Percentiles rank a stretch among this genome's conserved stretches.
Evolutionary conservation across 2,888 invertebrate species (phyloP).

Genomic region (Coleophora flavipennella): DNA sequence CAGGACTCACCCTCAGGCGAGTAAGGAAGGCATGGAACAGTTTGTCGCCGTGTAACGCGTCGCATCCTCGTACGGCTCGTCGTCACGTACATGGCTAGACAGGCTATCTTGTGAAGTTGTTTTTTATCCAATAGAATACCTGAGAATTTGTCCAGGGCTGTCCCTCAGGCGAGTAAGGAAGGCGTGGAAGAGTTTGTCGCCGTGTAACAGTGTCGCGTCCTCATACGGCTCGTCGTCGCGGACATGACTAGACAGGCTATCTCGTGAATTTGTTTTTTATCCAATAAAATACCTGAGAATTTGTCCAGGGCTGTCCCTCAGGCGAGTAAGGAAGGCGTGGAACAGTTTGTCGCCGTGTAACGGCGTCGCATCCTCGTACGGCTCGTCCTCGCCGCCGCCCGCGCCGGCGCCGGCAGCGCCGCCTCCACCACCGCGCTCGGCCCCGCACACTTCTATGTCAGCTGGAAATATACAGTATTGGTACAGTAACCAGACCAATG

Average conservation of each 20-base stretch:
- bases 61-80: conserved; percentile 85
- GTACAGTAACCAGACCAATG: too few species aligned
- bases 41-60: conserved; percentile 84
- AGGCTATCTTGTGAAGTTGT: not conserved
- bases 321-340: conserved; percentile 81
- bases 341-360: conserved; percentile 88
- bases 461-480: conserved; percentile 8
- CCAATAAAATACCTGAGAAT: conserved; percentile 77
- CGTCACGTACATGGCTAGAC: conserved; percentile 24
- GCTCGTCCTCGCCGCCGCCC: conserved; percentile 68
- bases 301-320: conserved; percentile 85
- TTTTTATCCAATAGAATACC: conserved; percentile 67
- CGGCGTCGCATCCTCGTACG: conserved; percentile 85
- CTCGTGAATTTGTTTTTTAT: not conserved
- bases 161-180: conserved; percentile 80
- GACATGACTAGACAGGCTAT: not conserved
- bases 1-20: conserved; percentile 81
- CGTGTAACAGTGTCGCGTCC: conserved; percentile 82
- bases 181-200: conserved; percentile 86
- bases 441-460: conserved; percentile 39
- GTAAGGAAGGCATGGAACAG: conserved; percentile 86
- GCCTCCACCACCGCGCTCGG: conserved; percentile 21
- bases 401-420: conserved; percentile 30
- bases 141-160: conserved; percentile 86
- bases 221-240: conserved; percentile 81